A percentile compares a stretch with the other conserved stretches of the same genome.
Evolutionary conservation across 2,888 invertebrate species (phyloP).

Genomic region (Notocelia uddmanniana): DNA sequence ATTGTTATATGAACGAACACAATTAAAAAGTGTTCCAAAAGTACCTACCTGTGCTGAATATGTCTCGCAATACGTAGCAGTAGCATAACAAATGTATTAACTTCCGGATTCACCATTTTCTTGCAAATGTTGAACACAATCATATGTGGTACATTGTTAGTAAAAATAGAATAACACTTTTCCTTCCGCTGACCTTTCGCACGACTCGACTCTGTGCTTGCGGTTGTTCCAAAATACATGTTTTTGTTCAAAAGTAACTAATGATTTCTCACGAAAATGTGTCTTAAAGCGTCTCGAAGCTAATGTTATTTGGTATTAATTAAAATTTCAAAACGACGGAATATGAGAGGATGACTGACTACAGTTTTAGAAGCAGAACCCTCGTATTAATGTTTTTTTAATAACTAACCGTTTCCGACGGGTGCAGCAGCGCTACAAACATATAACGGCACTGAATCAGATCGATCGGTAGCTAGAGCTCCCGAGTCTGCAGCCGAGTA

Average conservation of each 20-base stretch:
- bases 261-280: constrained; percentile 36
- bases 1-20: too few species aligned
- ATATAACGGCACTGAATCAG: constrained; percentile 39
- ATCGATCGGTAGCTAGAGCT: constrained; percentile 32
- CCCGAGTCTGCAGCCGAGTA: constrained; percentile 17
- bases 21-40: too few species aligned
- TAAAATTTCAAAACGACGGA: constrained; percentile 21
- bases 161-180: constrained; percentile 4
- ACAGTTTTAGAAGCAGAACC: constrained; percentile 9
- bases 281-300: not conserved
- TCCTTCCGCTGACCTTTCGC: constrained; percentile 60
- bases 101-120: not conserved
- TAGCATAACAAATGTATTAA: not conserved
- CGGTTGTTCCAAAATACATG: constrained; percentile 20
- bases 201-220: constrained; percentile 58
- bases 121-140: not conserved
- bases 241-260: not conserved
- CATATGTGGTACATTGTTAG: not conserved
- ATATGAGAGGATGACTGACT: constrained; percentile 3
- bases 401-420: constrained; percentile 20
- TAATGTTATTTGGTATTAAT: constrained; percentile 25
- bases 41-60: not conserved
- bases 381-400: not conserved
- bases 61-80: not conserved
- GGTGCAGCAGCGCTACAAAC: not conserved